Percentiles rank a stretch among this genome's conserved stretches.
Evolutionary conservation across 2,888 invertebrate species (phyloP).

Genomic region (Polymixis lichenea): DNA sequence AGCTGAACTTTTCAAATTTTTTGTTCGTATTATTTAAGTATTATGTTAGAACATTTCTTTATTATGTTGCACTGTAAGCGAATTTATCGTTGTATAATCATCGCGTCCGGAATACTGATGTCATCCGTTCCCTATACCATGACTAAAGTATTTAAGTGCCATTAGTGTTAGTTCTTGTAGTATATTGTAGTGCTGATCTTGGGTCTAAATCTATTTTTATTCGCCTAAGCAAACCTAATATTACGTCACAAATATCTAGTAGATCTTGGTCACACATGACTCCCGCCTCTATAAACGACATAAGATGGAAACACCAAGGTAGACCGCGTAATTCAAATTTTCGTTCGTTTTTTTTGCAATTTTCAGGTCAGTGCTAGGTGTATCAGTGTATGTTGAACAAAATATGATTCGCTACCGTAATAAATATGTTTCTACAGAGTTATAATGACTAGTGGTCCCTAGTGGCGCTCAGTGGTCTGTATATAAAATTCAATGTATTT

Average conservation of each 20-base stretch:
- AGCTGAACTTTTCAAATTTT: constrained; percentile 49
- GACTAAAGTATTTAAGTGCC: constrained; percentile 76
- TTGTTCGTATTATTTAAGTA: constrained; percentile 57
- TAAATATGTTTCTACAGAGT: too few relatives aligned
- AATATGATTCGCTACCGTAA: too few relatives aligned
- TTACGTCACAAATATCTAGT: constrained; percentile 46
- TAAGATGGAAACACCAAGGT: neutral
- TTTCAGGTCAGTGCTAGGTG: too few relatives aligned
- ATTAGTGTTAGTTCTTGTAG: constrained; percentile 75
- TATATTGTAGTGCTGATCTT: constrained; percentile 68
- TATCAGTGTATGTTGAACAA: too few relatives aligned
- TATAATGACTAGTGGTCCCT: too few relatives aligned
- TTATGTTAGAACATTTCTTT: constrained; percentile 49
- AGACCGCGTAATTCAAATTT: too few relatives aligned
- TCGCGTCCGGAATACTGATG: constrained; percentile 57
- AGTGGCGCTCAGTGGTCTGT: too few relatives aligned
- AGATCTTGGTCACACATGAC: constrained; percentile 31
- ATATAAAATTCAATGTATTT: too few relatives aligned
- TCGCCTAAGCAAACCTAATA: constrained; percentile 29
- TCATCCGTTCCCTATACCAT: constrained; percentile 51
- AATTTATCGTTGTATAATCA: constrained; percentile 39
- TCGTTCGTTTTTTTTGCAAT: too few relatives aligned
- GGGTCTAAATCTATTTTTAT: constrained; percentile 62
- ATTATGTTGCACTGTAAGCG: constrained; percentile 48
- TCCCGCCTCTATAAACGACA: constrained; percentile 50